phyloP scores from a whole-genome alignment of 1,140 invertebrate species.

The Piezodorus guildinii region DNA sequence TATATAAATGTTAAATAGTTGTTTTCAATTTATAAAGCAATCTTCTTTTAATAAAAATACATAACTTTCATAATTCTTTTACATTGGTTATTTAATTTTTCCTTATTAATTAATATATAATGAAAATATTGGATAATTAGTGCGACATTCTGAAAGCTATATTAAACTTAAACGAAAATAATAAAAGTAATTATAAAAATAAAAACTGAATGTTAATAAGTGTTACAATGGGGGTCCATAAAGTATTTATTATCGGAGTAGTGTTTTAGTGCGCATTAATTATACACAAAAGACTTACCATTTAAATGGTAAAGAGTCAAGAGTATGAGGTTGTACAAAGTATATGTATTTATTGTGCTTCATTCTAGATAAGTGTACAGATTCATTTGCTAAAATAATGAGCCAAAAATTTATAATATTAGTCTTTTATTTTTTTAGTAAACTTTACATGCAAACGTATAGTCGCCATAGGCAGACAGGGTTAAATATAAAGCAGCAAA shows the following conservation, averaged over 20 bases:
- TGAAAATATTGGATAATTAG: not conserved
- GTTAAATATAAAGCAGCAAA: not conserved
- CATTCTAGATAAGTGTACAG: not conserved
- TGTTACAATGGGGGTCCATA: not conserved
- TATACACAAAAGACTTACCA: not conserved
- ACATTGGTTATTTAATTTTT: too few species aligned
- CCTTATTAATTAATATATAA: not conserved
- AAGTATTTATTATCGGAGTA: not conserved
- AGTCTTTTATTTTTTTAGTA: constrained; percentile 2
- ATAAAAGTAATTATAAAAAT: not conserved
- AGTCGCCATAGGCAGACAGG: constrained; percentile 6
- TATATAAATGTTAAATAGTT: too few species aligned
- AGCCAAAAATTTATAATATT: not conserved
- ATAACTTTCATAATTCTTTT: too few species aligned
- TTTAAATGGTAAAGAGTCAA: not conserved
- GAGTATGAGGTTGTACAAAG: constrained; percentile 1
- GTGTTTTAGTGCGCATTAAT: not conserved
- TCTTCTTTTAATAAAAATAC: too few species aligned
- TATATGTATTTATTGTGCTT: constrained; percentile 4
- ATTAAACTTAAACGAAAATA: not conserved
- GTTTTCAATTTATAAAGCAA: too few species aligned
- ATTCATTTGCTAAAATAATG: not conserved
- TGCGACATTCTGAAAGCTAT: not conserved
- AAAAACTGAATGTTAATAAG: not conserved
- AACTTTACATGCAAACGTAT: not conserved